Evolutionary conservation across 2,888 invertebrate genomes (phyloP).

Genomic region (Dolichopus griseipennis): DNA sequence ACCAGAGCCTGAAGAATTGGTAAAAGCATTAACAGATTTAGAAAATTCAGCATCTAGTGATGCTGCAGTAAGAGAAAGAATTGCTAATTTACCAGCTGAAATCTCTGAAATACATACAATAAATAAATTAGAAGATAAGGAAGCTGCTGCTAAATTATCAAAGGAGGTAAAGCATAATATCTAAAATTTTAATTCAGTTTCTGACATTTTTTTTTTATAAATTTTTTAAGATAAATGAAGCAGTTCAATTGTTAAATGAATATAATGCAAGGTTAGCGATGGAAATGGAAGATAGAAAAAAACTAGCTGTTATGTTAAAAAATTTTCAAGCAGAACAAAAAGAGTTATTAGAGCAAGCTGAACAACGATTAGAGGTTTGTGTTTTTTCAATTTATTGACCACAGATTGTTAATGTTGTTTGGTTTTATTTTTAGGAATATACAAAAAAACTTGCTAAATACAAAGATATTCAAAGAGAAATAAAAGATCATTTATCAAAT

Average conservation of each 20-base stretch:
- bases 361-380: slow-evolving; percentile 67
- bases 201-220: background rate
- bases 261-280: slow-evolving; percentile 79
- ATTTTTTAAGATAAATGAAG: slow-evolving; percentile 56
- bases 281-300: slow-evolving; percentile 84
- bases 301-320: slow-evolving; percentile 74
- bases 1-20: slow-evolving; percentile 86
- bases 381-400: background rate
- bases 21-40: slow-evolving; percentile 72
- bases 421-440: slow-evolving; percentile 64
- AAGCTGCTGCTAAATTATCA: slow-evolving; percentile 68
- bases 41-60: slow-evolving; percentile 95
- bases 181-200: background rate
- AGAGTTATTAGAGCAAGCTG: slow-evolving; percentile 76
- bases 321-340: slow-evolving; percentile 83
- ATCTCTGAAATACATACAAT: slow-evolving; percentile 85
- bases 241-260: slow-evolving; percentile 73
- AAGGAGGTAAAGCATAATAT: slow-evolving; percentile 51
- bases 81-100: slow-evolving; percentile 87
- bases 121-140: slow-evolving; percentile 76
- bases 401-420: background rate
- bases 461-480: slow-evolving; percentile 74
- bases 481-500: slow-evolving; percentile 86
- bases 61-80: slow-evolving; percentile 82
- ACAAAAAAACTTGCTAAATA: slow-evolving; percentile 82